Evolutionary conservation across 2,113 vertebrate species (phyloP).

Genomic region (Ramphastos sulfuratus): DNA sequence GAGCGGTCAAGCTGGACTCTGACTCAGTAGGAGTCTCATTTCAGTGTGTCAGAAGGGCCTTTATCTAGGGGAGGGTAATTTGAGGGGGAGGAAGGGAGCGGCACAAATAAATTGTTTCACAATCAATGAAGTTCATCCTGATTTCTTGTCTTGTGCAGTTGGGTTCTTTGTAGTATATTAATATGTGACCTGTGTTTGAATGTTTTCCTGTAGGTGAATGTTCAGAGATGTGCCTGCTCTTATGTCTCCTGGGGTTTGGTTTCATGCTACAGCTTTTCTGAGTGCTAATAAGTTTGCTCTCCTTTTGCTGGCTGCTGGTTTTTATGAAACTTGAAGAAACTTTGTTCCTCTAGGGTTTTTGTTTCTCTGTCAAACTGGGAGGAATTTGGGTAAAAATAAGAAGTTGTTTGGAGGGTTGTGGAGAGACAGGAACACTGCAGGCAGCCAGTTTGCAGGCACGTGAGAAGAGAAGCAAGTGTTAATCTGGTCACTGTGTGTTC

Average conservation of each 20-base stretch:
- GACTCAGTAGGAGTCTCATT: background rate
- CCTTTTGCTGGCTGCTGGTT: background rate
- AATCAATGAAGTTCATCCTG: background rate
- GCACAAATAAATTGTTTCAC: background rate
- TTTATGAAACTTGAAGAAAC: conserved; percentile 13
- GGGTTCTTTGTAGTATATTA: background rate
- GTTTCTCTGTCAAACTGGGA: background rate
- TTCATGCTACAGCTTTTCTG: background rate
- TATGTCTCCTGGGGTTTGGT: background rate
- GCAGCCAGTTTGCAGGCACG: background rate
- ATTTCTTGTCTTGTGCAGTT: background rate
- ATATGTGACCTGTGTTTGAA: background rate
- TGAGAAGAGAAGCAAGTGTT: background rate
- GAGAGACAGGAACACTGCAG: background rate
- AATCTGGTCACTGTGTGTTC: background rate
- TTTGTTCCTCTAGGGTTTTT: background rate
- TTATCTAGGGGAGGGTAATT: background rate
- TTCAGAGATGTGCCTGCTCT: background rate
- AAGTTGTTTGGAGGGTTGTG: background rate
- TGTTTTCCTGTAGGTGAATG: background rate
- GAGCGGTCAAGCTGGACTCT: background rate
- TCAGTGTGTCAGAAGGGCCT: background rate
- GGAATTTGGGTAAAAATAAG: background rate
- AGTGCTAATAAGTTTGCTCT: background rate
- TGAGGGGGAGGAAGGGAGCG: background rate